Percentiles rank a stretch among this genome's conserved stretches.
These are phyloP conservation scores for Bombus confusus DNA, from an alignment of 1,140 invertebrate genomes.

Conservation along the genomic window DNA sequence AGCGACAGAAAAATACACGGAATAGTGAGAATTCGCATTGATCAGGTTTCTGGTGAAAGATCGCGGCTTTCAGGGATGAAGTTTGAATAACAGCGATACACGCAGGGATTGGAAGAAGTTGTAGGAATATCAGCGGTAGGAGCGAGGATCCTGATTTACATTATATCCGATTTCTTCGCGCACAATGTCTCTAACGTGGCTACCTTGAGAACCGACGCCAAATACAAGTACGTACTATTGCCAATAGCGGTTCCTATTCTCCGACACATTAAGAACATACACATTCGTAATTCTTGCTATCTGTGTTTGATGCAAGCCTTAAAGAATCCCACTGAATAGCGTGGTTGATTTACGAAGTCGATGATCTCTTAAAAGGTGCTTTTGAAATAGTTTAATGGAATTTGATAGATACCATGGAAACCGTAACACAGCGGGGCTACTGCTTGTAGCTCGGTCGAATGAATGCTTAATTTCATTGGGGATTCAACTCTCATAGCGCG, in stretches of 20 bases:
- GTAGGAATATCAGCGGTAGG: too few species aligned
- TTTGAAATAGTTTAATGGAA: constrained; percentile 28
- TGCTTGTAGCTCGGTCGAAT: not conserved
- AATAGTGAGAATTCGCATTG: too few species aligned
- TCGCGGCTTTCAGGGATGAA: not conserved
- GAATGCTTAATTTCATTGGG: constrained; percentile 29
- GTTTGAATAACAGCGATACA: not conserved
- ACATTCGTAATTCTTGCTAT: constrained; percentile 31
- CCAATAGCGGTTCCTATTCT: constrained; percentile 21
- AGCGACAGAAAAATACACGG: too few species aligned
- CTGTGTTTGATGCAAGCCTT: constrained; percentile 23
- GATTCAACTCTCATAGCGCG: not conserved
- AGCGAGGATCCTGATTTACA: not conserved
- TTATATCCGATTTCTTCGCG: constrained; percentile 11
- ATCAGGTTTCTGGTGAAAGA: not conserved
- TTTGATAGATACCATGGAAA: constrained; percentile 25
- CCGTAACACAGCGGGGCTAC: not conserved
- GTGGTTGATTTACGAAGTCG: not conserved
- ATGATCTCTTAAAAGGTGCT: not conserved
- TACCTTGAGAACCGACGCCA: not conserved
- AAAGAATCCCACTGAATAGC: constrained; percentile 24
- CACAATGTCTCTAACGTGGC: not conserved
- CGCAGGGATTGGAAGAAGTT: too few species aligned
- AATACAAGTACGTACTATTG: constrained; percentile 2
- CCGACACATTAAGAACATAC: constrained; percentile 11